phyloP scores from a whole-genome alignment of 2,113 vertebrate genomes.

The Heloderma charlesbogerti region DNA sequence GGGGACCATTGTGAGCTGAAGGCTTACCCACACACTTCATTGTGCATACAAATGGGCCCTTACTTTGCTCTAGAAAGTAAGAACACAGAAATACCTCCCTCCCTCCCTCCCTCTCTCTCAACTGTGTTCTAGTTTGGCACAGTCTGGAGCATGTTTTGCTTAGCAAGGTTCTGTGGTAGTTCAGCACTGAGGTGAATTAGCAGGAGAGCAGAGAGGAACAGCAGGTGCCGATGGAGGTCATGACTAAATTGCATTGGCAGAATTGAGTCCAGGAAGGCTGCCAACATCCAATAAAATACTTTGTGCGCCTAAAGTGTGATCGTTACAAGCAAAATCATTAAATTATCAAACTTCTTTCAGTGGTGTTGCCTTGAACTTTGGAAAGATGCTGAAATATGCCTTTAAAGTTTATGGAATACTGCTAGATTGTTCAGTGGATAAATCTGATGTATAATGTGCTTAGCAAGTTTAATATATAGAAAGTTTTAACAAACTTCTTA shows the following conservation, averaged over 20 bases:
- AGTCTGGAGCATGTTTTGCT: conserved; percentile 7
- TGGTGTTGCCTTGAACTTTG: not conserved
- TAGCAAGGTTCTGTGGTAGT: conserved; percentile 6
- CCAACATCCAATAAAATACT: not conserved
- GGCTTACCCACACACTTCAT: not conserved
- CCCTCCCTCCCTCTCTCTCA: not conserved
- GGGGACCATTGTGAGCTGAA: not conserved
- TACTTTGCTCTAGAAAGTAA: conserved; percentile 1
- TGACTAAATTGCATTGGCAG: not conserved
- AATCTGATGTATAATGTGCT: conserved; percentile 36
- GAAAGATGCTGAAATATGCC: not conserved
- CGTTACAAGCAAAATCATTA: conserved; percentile 13
- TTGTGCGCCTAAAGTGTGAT: not conserved
- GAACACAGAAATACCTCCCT: not conserved
- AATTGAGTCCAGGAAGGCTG: not conserved
- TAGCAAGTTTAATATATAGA: not conserved
- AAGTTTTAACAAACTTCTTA: conserved; percentile 24
- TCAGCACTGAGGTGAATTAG: not conserved
- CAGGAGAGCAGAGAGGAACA: conserved; percentile 9
- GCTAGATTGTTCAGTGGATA: conserved; percentile 36
- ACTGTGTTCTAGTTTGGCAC: not conserved
- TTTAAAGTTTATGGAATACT: fast-evolving
- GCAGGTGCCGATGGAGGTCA: not conserved
- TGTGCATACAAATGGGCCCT: conserved; percentile 23
- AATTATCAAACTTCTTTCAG: conserved; percentile 25